Percentiles rank a stretch among this genome's conserved stretches.
phyloP scores from a whole-genome alignment of 1,140 invertebrate genomes.

The Acyrthosiphon pisum region DNA sequence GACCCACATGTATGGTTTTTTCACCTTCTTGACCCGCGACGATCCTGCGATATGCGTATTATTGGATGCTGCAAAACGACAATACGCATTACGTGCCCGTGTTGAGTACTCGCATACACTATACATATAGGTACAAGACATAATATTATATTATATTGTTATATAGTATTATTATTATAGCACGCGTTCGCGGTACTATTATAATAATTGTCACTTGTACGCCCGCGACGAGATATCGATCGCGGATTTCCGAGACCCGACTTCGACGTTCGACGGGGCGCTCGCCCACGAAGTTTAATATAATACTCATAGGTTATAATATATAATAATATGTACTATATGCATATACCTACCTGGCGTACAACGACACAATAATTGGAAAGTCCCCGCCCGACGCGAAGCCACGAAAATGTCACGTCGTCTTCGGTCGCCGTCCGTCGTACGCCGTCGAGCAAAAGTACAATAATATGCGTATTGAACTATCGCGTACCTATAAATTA shows the following conservation, averaged over 20 bases:
- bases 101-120: background rate
- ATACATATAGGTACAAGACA: background rate
- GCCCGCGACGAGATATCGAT: background rate
- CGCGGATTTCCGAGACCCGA: slow-evolving; percentile 9
- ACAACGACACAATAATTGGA: background rate
- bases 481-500: background rate
- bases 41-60: background rate
- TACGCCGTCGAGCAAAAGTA: background rate
- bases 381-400: background rate
- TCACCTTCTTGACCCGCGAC: background rate
- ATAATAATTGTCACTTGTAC: slow-evolving; percentile 8
- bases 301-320: background rate
- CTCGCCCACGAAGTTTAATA: background rate
- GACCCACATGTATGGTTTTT: background rate
- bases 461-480: background rate
- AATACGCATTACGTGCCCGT: background rate
- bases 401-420: background rate
- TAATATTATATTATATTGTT: background rate
- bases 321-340: background rate
- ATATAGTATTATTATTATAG: too few relatives aligned
- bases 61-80: background rate
- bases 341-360: background rate
- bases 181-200: background rate
- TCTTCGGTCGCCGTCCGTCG: background rate
- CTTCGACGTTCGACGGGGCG: background rate